Evolutionary conservation across 2,888 invertebrate genomes (phyloP), one percentile per base, ranked within the genome.

Genomic region (Stenoptilia bipunctidactyla): DNA sequence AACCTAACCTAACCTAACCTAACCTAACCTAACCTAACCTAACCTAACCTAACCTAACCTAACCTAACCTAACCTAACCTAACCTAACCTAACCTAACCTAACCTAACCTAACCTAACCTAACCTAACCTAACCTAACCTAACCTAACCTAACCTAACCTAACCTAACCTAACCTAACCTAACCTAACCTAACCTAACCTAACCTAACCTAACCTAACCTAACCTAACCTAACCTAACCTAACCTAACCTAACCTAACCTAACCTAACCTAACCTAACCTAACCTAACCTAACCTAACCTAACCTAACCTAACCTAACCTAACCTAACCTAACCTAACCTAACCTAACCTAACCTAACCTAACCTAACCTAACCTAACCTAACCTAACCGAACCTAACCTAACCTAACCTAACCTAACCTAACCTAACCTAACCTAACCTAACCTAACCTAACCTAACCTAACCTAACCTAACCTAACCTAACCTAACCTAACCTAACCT

Each of bases 381-480:
- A 43, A 43, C 45, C 45, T 41, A 43, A 45, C 43, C 45, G 37
- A 43, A 43, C 45, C 45, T 43, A 43, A 43, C 45, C 45, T 41
- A 45, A 45, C 45, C 45, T 43, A 45, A 45, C 45, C 45, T 45
- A 45, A 45, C 45, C 45, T 45, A 45, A 45, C 45, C 42, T 45
- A 42, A 45, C 45, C 43, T 41, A 45, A 43, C 43, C 43, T 45
- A 45, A 45, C 45, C 45, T 42, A 45, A 45, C 45, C 45, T 42
- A 44, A 44, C 44, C 44, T 25, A 41, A 44, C 41, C 45, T 37
- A 40, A 40, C 38, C 42, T 36, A 42, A 42, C 25, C 25, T 25
- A 25, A 25, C 25, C 25, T 25, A 25, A 42, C 45, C 44, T 37
- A 39, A 39, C 44, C 44, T 44, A 39, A 39, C 44, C 41, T 41